Conservation (phyloP, 2,113 vertebrate species). For the Lota lota region DNA sequence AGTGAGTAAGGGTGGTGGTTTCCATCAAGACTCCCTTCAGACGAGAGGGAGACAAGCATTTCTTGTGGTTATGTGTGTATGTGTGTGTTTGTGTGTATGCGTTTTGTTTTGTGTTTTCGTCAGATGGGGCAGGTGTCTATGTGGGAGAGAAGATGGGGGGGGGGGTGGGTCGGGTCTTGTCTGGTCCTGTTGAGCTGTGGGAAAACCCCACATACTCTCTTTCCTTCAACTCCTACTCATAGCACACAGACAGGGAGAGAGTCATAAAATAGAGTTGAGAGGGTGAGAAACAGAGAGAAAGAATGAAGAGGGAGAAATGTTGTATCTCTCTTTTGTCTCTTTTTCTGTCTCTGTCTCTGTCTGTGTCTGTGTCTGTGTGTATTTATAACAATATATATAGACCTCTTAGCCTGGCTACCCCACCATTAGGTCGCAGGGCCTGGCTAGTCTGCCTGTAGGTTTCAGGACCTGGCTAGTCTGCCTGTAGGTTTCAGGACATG, state of each 20-base stretch:
- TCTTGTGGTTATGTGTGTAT: slow-evolving; percentile 4
- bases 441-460: too few species aligned
- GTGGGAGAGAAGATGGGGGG: not conserved
- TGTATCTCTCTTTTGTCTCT: not conserved
- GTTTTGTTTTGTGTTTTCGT: not conserved
- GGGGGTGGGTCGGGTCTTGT: slow-evolving; percentile 44
- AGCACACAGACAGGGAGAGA: slow-evolving; percentile 43
- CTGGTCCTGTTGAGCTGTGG: slow-evolving; percentile 71
- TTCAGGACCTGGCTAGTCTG: too few species aligned
- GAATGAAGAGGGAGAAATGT: not conserved
- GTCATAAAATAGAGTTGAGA: slow-evolving; percentile 5
- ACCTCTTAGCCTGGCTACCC: too few species aligned
- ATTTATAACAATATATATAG: too few species aligned
- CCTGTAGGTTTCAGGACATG: too few species aligned
- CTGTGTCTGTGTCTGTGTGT: not conserved
- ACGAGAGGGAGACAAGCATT: slow-evolving; percentile 44
- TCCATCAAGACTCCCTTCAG: slow-evolving; percentile 58
- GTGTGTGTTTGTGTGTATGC: slow-evolving; percentile 6
- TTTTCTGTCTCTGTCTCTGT: not conserved
- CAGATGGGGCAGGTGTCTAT: too few species aligned
- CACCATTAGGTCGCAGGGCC: too few species aligned
- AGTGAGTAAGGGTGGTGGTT: slow-evolving; percentile 56
- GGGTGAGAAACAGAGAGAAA: slow-evolving; percentile 15
- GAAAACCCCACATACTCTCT: slow-evolving; percentile 74
- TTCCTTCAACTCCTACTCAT: slow-evolving; percentile 48